Conservation (phyloP, 1,140 invertebrate species). For the Oscheius sp. region DNA sequence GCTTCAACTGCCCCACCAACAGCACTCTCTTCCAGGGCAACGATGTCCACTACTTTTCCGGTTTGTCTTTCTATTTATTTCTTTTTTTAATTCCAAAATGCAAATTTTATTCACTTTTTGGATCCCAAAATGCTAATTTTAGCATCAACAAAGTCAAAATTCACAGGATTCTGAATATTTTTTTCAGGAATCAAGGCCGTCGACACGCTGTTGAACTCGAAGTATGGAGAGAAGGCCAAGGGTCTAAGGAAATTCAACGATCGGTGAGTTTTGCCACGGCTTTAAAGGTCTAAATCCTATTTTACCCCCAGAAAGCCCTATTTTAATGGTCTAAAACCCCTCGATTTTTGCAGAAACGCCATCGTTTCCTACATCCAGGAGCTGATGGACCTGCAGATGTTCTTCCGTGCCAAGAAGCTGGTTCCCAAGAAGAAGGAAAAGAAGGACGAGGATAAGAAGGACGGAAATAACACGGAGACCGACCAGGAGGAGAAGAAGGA, state of each 20-base stretch:
- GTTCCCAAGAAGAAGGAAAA: constrained; percentile 65
- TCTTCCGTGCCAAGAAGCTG: constrained; percentile 53
- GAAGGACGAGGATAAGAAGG: constrained; percentile 40
- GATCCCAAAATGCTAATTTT: too few relatives aligned
- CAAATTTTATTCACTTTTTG: too few relatives aligned
- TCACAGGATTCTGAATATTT: constrained; percentile 24
- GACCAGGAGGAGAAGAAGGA: constrained; percentile 37
- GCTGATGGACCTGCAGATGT: constrained; percentile 60
- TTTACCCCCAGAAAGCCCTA: neutral
- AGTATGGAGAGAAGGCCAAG: constrained; percentile 76
- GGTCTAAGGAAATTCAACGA: constrained; percentile 77
- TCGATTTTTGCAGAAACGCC: constrained; percentile 6
- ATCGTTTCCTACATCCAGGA: constrained; percentile 70
- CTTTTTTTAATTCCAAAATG: constrained; percentile 8
- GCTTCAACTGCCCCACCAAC: constrained; percentile 84
- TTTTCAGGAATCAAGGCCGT: constrained; percentile 74
- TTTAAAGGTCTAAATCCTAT: neutral
- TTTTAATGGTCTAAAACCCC: neutral
- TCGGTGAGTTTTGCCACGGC: constrained; percentile 70
- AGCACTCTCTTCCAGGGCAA: constrained; percentile 92
- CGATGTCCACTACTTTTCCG: constrained; percentile 93
- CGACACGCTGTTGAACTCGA: constrained; percentile 83
- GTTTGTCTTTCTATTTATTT: constrained; percentile 64
- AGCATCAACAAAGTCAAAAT: too few relatives aligned
- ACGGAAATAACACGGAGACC: constrained; percentile 23